Base-by-base conservation (phyloP, 2,113 vertebrate species). In the Etia nguti region DNA sequence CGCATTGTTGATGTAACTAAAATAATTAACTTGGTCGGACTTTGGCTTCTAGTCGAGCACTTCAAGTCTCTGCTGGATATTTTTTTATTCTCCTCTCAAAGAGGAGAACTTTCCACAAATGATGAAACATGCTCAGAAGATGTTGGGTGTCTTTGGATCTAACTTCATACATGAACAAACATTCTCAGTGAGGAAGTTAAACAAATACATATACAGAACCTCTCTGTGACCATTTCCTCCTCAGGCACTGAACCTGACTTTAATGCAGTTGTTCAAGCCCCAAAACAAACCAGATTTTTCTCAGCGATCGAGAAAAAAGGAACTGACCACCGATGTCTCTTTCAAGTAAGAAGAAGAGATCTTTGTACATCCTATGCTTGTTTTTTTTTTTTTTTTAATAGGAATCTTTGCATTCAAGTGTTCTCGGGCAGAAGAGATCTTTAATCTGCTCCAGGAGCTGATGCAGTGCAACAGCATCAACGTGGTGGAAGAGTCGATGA, bases 381-480 rank as follows among this genome's bases (percentile, higher is more conserved):
- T 81, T 43, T 52, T 10, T 6, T 29, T 7, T 75, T 52, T 7
- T 48, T 81, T 2, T 86, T 91, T 57, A 9, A 57, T 92, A 99
- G 98, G 99, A 87, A 99, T 99, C 93, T 99, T 99, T 96, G 99
- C 98, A 43, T 99, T 99, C 96, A 99, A 99, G 94, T 99, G 99
- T 91, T 97, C 98, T 56, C 96, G 98, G 89, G 99, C 99, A 2
- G 99, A 99, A 93, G 98, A 99, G 87, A 98, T 99, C 94, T 99
- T 99, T 94, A 99, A 98, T 90, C 96, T 99, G 85, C 97, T 99
- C 26, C 99, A 99, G 96, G 98, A 99, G 73, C 96, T 99, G 95
- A 99, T 99, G 99, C 99, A 99, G 90, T 98, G 98, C 81, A 99
- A 99, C 96, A 99, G 99, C 92, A 99, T 99, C 95, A 99, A 97